Evolutionary conservation across 35 echinoderm and acorn worm species (phyloP), one percentile per base, ranked within the genome.

Genomic region (Amphiura filiformis): DNA sequence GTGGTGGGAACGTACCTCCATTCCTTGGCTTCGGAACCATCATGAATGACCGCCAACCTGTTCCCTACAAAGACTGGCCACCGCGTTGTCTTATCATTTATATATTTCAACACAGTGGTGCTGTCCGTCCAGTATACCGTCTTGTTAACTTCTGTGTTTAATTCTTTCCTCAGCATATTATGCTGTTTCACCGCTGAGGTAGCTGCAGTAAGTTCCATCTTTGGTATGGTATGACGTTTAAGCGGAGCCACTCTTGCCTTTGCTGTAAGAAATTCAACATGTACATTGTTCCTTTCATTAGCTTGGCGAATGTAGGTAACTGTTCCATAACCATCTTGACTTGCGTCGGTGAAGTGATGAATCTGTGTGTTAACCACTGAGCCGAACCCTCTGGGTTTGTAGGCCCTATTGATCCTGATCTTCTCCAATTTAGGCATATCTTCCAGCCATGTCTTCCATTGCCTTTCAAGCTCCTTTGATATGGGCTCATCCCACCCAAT

Each of bases 41-140:
- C 78, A 39, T 86, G 87, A 34, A 94, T 94, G 1, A 70, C 49
- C 0, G 32, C 39, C 31, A 93, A 57, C 22, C 80, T 36, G 35
- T 93, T 93, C 12, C 82, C 88, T 39, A 94, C 83, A 87, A 94
- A 94, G 35, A 82, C 90, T 15, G 86, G 64, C 57, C 86, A 94
- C 12, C 92, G 35, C 26, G 77, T 86, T 3, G 84, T 41, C 30
- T 52, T 14, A 64, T 90, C 85, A 23, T 41, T 56, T 42, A 93
- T 93, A 34, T 89, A 93, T 38, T 85, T 40, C 2, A 93, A 82
- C 26, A 93, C 87, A 28, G 61, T 61, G 0, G 32, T 82, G 34
- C 80, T 88, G 75, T 93, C 91, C 13, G 79, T 88, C 91, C 92
- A 93, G 77, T 84, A 93, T 0, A 41, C 30, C 5, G 87, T 82